These are phyloP conservation scores for Dinocampus coccinellae DNA, from an alignment of 2,888 invertebrate species.

Conservation along the genomic window DNA sequence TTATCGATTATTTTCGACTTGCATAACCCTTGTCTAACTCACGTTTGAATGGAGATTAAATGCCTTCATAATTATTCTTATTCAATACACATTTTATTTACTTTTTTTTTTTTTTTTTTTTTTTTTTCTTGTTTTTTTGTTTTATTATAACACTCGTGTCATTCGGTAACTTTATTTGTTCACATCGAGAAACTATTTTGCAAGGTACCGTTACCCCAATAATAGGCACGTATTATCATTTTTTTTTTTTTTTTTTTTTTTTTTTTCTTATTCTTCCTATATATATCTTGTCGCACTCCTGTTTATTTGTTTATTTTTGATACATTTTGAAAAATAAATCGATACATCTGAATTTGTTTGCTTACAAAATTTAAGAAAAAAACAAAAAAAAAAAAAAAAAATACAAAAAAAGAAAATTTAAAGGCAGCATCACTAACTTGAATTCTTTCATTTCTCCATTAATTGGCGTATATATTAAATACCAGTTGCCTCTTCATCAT, in stretches of 20 bases:
- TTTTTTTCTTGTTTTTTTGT: no score
- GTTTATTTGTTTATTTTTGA: slow-evolving; percentile 44
- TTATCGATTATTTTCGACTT: slow-evolving; percentile 6
- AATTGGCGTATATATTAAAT: slow-evolving; percentile 57
- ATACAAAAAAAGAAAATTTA: slow-evolving; percentile 56
- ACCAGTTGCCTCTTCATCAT: slow-evolving; percentile 53
- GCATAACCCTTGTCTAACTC: neutral
- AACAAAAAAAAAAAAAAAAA: no score
- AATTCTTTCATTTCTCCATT: slow-evolving; percentile 42
- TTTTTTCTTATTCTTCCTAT: slow-evolving; percentile 32
- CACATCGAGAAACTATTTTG: slow-evolving; percentile 14
- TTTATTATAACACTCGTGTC: slow-evolving; percentile 19
- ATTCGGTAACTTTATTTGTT: slow-evolving; percentile 35
- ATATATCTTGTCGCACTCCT: slow-evolving; percentile 30
- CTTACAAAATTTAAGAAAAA: neutral
- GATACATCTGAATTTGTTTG: slow-evolving; percentile 32
- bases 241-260: slow-evolving; percentile 32
- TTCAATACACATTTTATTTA: slow-evolving; percentile 36
- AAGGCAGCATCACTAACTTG: slow-evolving; percentile 67
- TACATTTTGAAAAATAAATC: slow-evolving; percentile 43
- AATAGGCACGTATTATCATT: slow-evolving; percentile 38
- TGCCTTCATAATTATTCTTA: slow-evolving; percentile 38
- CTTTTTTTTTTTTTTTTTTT: slow-evolving; percentile 29
- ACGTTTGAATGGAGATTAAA: slow-evolving; percentile 37
- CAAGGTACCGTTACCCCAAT: slow-evolving; percentile 35